phyloP scores from a whole-genome alignment of 2,888 invertebrate species.

The Apoderus coryli region DNA sequence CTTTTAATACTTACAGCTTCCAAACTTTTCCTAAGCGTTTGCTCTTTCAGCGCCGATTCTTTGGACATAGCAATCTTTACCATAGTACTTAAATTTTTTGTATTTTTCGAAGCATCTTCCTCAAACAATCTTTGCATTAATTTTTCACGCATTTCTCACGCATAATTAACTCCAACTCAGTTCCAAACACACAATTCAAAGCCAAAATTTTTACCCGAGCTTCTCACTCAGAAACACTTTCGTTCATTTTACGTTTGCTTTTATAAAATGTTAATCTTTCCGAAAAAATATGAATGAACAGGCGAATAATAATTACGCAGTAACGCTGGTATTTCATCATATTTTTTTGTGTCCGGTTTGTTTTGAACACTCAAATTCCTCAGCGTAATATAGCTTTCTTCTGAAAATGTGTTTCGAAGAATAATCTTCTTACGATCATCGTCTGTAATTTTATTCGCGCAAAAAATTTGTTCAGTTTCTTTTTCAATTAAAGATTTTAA shows the following conservation, averaged over 20 bases:
- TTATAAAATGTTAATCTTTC: conserved; percentile 7
- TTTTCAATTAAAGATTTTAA: conserved; percentile 14
- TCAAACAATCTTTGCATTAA: conserved; percentile 8
- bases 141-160: conserved; percentile 7
- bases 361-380: conserved; percentile 2
- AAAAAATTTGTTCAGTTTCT: conserved; percentile 12
- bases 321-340: conserved; percentile 5
- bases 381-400: conserved; percentile 4
- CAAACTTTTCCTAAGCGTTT: conserved; percentile 6
- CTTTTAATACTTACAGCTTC: conserved; percentile 5
- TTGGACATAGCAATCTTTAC: conserved; percentile 10
- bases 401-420: conserved; percentile 8
- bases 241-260: background rate
- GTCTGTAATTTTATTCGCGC: conserved; percentile 10
- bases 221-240: conserved; percentile 7
- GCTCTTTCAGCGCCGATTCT: conserved; percentile 10
- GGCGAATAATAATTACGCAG: conserved; percentile 4
- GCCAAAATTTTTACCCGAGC: conserved; percentile 10
- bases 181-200: conserved; percentile 8
- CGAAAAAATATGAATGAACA: conserved; percentile 1
- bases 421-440: conserved; percentile 8
- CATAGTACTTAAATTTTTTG: too few relatives aligned
- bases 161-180: conserved; percentile 8
- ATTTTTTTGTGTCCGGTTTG: conserved; percentile 4
- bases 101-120: too few relatives aligned